Evolutionary conservation across 2,797 vertebrate genomes (phyloP).

Genomic region (Crocodylus rhombifer): DNA sequence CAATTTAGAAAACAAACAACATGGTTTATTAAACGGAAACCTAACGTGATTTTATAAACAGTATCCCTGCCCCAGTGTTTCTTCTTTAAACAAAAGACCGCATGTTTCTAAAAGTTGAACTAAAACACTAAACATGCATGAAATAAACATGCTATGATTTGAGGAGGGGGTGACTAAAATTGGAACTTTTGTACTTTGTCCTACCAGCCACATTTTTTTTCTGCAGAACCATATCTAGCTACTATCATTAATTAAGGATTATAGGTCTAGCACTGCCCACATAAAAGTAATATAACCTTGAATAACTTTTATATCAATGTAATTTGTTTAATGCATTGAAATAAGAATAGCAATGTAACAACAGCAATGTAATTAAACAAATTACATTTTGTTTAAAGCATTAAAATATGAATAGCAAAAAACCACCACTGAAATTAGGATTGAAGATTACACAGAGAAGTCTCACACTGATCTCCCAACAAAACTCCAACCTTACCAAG

Average conservation of each 20-base stretch:
- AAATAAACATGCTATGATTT: neutral
- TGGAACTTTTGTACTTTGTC: neutral
- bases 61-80: neutral
- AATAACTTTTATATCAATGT: too few relatives aligned
- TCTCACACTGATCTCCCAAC: neutral
- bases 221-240: neutral
- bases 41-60: neutral
- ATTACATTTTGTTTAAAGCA: neutral
- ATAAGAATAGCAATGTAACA: too few relatives aligned
- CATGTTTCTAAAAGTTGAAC: neutral
- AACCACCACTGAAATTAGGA: neutral
- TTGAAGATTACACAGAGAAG: fast-evolving
- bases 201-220: neutral
- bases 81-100: too few relatives aligned
- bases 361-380: too few relatives aligned
- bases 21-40: neutral
- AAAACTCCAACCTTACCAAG: too few relatives aligned
- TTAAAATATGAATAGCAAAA: neutral
- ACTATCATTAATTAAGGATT: neutral
- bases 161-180: neutral
- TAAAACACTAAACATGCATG: neutral
- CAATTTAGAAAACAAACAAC: neutral
- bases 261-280: neutral
- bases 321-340: too few relatives aligned
- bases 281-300: too few relatives aligned